phyloP scores from a whole-genome alignment of 1,140 invertebrate species.

The Probaryconus sp. region DNA sequence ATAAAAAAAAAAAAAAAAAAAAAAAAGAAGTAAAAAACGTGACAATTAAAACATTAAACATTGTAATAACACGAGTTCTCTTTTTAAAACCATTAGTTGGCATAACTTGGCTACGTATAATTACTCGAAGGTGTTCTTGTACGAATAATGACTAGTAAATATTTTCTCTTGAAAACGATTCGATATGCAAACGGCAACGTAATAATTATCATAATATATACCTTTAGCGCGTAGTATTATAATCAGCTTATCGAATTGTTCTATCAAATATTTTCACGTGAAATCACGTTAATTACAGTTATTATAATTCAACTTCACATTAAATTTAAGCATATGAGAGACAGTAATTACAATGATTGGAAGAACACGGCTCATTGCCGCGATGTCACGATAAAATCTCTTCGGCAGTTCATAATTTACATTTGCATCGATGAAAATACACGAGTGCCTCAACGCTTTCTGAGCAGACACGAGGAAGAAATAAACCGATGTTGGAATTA shows the following conservation, averaged over 20 bases:
- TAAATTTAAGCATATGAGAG: constrained; percentile 54
- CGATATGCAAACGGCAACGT: constrained; percentile 55
- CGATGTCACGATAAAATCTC: constrained; percentile 60
- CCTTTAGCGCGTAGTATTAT: constrained; percentile 46
- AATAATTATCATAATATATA: constrained; percentile 61
- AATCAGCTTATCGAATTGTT: constrained; percentile 63
- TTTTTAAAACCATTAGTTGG: constrained; percentile 32
- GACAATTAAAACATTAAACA: constrained; percentile 53
- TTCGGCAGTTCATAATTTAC: constrained; percentile 56
- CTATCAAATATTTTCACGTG: constrained; percentile 63
- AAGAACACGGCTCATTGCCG: constrained; percentile 61
- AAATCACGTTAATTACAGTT: constrained; percentile 62
- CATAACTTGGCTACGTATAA: constrained; percentile 38
- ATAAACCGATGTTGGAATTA: constrained; percentile 39
- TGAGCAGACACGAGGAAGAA: constrained; percentile 55
- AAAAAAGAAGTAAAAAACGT: constrained; percentile 11
- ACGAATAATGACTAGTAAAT: constrained; percentile 58
- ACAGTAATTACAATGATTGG: constrained; percentile 60
- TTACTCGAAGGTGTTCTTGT: constrained; percentile 49
- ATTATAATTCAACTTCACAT: constrained; percentile 62
- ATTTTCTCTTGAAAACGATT: constrained; percentile 58
- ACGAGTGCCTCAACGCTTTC: constrained; percentile 53
- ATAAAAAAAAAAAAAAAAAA: too few relatives aligned
- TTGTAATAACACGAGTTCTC: constrained; percentile 38
- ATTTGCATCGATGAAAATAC: constrained; percentile 56